Evolutionary conservation across 2,888 invertebrate species (phyloP).

Genomic region (Noctua janthina): DNA sequence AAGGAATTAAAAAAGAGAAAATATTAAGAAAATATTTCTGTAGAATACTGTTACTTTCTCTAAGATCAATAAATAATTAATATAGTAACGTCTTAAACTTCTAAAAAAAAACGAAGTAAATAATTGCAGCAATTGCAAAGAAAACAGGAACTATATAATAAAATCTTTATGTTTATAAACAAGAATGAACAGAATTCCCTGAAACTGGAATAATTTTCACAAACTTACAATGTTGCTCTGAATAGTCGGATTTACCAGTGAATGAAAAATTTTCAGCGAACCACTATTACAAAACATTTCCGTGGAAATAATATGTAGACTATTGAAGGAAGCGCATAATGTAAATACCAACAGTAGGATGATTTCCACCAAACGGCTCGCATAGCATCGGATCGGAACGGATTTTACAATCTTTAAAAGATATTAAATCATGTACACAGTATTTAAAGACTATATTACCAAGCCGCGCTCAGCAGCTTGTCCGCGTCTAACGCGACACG

Average conservation of each 20-base stretch:
- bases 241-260: background rate
- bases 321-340: background rate
- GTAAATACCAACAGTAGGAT: background rate
- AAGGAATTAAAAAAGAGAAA: too few species aligned
- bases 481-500: too few species aligned
- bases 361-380: too few species aligned
- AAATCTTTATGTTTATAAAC: background rate
- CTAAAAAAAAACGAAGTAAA: background rate
- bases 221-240: background rate
- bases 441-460: too few species aligned
- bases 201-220: constrained; percentile 1
- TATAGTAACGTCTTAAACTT: background rate
- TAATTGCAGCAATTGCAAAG: background rate
- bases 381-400: too few species aligned
- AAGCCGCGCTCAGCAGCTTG: too few species aligned
- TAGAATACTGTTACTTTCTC: background rate
- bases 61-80: background rate
- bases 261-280: background rate
- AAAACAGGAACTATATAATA: background rate
- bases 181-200: background rate
- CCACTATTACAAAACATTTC: background rate
- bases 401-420: too few species aligned
- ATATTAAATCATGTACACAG: too few species aligned
- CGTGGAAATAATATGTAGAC: background rate
- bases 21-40: background rate